Conservation (phyloP, 2,888 invertebrate genomes). For the Polylopha cassiicola region DNA sequence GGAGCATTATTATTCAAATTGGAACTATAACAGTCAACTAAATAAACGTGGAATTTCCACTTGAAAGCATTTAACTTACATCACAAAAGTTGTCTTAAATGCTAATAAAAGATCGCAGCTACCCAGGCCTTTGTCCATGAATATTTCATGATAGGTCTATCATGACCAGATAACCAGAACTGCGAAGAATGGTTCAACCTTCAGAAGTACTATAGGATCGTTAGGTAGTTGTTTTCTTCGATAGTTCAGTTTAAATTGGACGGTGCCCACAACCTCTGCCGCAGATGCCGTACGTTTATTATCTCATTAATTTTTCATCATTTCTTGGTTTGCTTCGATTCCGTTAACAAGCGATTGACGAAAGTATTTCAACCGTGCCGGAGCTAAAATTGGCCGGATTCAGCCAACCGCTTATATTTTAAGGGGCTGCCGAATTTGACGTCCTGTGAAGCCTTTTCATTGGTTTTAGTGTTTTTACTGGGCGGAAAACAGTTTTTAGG, state of each 20-base stretch:
- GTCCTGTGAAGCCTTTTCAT: no score
- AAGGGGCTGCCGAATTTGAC: background rate
- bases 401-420: conserved; percentile 13
- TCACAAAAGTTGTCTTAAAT: conserved; percentile 63
- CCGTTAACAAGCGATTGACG: conserved; percentile 41
- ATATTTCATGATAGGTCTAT: conserved; percentile 59
- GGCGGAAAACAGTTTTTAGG: no score
- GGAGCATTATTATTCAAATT: no score
- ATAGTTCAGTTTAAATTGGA: conserved; percentile 37
- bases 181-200: conserved; percentile 25
- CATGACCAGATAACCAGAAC: conserved; percentile 38
- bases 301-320: conserved; percentile 62
- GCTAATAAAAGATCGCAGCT: conserved; percentile 55
- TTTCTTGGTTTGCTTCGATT: conserved; percentile 36
- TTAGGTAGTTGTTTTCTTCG: conserved; percentile 26
- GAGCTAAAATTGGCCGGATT: conserved; percentile 7
- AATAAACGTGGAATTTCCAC: conserved; percentile 33
- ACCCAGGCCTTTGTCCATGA: conserved; percentile 48
- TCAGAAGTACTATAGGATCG: conserved; percentile 19
- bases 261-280: conserved; percentile 38
- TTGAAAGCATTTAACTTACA: conserved; percentile 49
- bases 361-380: conserved; percentile 16
- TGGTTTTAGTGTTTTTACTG: no score
- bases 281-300: conserved; percentile 60
- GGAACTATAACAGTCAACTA: conserved; percentile 42